phyloP scores from a whole-genome alignment of 2,113 vertebrate genomes.

The Sinocyclocheilus anshuiensis region DNA sequence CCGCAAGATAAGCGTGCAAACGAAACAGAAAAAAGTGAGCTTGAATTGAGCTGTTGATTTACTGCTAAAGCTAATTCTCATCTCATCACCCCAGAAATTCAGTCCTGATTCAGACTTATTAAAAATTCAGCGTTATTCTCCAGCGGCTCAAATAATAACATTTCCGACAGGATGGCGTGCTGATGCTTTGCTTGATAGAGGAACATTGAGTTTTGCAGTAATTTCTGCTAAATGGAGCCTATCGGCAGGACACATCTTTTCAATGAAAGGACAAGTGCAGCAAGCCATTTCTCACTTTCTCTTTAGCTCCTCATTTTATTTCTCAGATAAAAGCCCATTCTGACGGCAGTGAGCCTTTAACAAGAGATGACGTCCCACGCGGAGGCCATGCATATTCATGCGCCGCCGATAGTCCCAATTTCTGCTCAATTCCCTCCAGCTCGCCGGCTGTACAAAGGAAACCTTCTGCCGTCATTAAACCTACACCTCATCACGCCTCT shows the following conservation, averaged over 20 bases:
- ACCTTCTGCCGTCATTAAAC: slow-evolving; percentile 37
- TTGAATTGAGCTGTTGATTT: slow-evolving; percentile 9
- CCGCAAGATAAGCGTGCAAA: neutral
- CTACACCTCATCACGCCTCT: slow-evolving; percentile 38
- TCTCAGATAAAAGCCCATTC: slow-evolving; percentile 24
- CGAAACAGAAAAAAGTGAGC: neutral
- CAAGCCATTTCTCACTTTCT: slow-evolving; percentile 31
- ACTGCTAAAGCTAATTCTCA: slow-evolving; percentile 7
- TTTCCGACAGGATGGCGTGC: neutral
- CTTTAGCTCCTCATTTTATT: slow-evolving; percentile 29
- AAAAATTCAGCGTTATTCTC: slow-evolving; percentile 18
- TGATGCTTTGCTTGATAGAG: slow-evolving; percentile 27
- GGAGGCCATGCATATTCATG: slow-evolving; percentile 21
- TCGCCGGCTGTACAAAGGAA: slow-evolving; percentile 10
- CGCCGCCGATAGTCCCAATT: slow-evolving; percentile 18
- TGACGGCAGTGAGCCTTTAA: neutral
- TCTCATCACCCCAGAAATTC: slow-evolving; percentile 12
- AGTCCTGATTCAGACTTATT: slow-evolving; percentile 11
- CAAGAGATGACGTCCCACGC: neutral
- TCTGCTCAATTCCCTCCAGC: neutral
- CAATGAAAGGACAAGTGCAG: slow-evolving; percentile 25
- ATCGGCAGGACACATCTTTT: slow-evolving; percentile 12
- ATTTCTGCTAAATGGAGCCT: slow-evolving; percentile 29
- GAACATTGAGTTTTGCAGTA: slow-evolving; percentile 25
- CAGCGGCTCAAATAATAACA: slow-evolving; percentile 29